A percentile compares a stretch with the other conserved stretches of the same genome.
These are phyloP conservation scores for Tenualosa thibaudeaui DNA, from an alignment of 2,797 vertebrate species.

Conservation along the genomic window DNA sequence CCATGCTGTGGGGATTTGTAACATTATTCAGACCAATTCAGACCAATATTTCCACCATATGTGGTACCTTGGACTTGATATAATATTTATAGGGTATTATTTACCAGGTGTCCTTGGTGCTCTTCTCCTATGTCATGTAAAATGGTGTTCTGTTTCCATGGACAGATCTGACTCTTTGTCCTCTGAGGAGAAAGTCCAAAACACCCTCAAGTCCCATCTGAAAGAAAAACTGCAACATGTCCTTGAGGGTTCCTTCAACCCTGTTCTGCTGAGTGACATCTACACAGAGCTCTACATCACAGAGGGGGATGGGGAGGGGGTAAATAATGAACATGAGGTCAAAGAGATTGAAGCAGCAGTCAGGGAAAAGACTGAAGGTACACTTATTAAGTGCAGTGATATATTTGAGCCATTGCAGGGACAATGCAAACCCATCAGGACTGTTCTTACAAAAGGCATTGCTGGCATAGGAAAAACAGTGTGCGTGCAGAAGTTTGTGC, in stretches of 20 bases:
- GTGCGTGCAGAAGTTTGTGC: constrained; percentile 54
- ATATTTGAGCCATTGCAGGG: background rate
- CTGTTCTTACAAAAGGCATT: constrained; percentile 52
- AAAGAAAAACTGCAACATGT: background rate
- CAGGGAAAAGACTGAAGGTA: background rate
- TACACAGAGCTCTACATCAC: constrained; percentile 10
- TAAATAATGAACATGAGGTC: background rate
- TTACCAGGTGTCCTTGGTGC: too few relatives aligned
- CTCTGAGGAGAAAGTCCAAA: background rate
- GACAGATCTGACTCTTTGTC: background rate
- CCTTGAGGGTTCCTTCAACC: background rate
- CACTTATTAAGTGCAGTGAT: background rate
- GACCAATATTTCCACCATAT: too few relatives aligned
- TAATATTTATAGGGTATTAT: too few relatives aligned
- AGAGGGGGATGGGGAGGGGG: background rate
- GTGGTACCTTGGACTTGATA: too few relatives aligned
- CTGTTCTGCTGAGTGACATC: background rate
- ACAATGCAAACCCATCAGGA: constrained; percentile 33
- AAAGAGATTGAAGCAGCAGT: background rate
- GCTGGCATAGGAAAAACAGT: constrained; percentile 56
- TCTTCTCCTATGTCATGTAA: too few relatives aligned
- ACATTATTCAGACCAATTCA: too few relatives aligned
- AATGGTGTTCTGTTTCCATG: background rate
- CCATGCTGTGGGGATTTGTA: too few relatives aligned
- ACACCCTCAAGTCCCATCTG: background rate